Percentiles rank a stretch among this genome's conserved stretches.
Evolutionary conservation across 2,888 invertebrate species (phyloP).

Genomic region (Hirtodrosophila duncani): DNA sequence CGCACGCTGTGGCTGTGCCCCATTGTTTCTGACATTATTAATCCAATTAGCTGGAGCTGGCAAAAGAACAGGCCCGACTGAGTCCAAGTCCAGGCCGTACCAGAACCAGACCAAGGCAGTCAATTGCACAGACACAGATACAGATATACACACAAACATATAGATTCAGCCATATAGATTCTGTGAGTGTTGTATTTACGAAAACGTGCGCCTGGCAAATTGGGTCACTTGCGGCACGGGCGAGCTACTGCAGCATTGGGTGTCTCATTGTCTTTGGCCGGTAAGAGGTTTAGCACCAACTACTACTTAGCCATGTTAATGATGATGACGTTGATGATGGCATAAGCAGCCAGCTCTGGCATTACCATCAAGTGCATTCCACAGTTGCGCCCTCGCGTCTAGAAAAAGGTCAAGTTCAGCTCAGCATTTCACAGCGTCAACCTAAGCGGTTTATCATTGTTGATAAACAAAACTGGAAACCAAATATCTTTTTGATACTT

Average conservation of each 20-base stretch:
- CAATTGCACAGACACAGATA: constrained; percentile 10
- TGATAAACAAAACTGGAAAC: no score
- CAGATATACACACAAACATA: constrained; percentile 17
- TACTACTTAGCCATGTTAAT: constrained; percentile 29
- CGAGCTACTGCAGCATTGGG: constrained; percentile 23
- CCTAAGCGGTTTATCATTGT: constrained; percentile 7
- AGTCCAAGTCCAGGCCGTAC: constrained; percentile 17
- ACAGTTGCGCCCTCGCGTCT: constrained; percentile 27
- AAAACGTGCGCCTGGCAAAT: constrained; percentile 36
- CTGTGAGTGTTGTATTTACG: no score
- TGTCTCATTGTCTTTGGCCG: constrained; percentile 24
- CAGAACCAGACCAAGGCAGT: constrained; percentile 10
- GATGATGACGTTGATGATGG: constrained; percentile 16
- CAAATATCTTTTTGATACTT: no score
- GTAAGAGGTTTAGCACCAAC: constrained; percentile 52
- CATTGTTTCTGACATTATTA: constrained; percentile 66
- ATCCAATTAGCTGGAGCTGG: constrained; percentile 53
- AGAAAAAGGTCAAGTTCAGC: constrained; percentile 53
- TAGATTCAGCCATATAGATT: background rate
- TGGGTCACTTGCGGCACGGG: constrained; percentile 46
- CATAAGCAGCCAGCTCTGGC: constrained; percentile 26
- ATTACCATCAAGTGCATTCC: no score
- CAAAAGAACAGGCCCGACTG: constrained; percentile 48
- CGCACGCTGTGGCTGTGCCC: constrained; percentile 22
- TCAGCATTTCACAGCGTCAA: background rate